Conservation (phyloP, 2,888 invertebrate species). For the Operophtera brumata region DNA sequence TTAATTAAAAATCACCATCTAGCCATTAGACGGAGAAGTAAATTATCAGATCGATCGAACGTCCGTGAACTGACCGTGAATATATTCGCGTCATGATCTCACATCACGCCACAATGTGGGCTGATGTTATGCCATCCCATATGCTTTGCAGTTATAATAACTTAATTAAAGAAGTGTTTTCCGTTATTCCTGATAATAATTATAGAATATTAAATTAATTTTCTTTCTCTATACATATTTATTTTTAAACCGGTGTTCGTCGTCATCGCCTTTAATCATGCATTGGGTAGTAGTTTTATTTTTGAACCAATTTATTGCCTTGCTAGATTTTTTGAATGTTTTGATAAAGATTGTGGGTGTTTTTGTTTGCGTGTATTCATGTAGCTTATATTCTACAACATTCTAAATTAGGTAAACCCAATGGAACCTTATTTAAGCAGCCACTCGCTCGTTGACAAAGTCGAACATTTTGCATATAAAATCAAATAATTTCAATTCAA, state of each 20-base stretch:
- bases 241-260: neutral
- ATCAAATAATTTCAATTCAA: too few relatives aligned
- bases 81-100: conserved; percentile 29
- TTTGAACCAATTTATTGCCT: neutral
- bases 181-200: too few relatives aligned
- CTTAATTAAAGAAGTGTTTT: too few relatives aligned
- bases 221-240: too few relatives aligned
- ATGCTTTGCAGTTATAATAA: too few relatives aligned
- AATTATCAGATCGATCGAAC: conserved; percentile 20
- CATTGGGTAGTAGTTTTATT: neutral
- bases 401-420: neutral
- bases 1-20: conserved; percentile 21
- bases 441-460: too few relatives aligned
- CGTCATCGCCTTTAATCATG: neutral
- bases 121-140: conserved; percentile 20
- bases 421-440: neutral
- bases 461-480: too few relatives aligned
- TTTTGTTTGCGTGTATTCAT: neutral
- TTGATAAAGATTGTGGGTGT: neutral
- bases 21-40: conserved; percentile 21
- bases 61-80: conserved; percentile 40
- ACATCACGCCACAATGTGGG: conserved; percentile 39
- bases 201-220: too few relatives aligned
- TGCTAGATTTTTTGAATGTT: neutral
- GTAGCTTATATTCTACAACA: neutral